Evolutionary conservation across 2,888 invertebrate species (phyloP).

Genomic region (Tachina grossa): DNA sequence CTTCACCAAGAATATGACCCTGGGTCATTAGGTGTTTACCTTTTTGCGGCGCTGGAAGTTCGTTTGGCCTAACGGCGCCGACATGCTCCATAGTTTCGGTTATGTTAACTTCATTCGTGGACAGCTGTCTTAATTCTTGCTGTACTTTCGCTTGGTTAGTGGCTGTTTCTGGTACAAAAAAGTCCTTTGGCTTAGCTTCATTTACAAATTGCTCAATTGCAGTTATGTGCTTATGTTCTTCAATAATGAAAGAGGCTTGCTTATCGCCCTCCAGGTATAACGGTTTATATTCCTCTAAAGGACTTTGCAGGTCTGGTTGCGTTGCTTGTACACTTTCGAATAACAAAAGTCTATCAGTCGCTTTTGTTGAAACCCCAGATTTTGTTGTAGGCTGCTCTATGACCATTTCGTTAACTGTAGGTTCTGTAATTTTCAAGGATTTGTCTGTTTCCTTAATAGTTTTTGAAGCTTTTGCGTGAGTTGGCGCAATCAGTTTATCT

Average conservation of each 20-base stretch:
- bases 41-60: conserved; percentile 83
- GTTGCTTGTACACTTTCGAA: conserved; percentile 85
- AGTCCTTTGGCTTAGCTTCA: conserved; percentile 69
- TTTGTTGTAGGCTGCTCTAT: conserved; percentile 55
- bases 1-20: conserved; percentile 84
- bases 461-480: conserved; percentile 78
- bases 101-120: conserved; percentile 53
- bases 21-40: conserved; percentile 86
- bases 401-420: conserved; percentile 73
- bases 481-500: conserved; percentile 79
- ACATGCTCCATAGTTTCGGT: conserved; percentile 58
- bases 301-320: conserved; percentile 86
- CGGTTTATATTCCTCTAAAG: conserved; percentile 84
- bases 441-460: conserved; percentile 79
- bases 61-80: conserved; percentile 54
- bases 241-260: conserved; percentile 85
- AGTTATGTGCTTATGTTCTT: conserved; percentile 85
- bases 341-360: conserved; percentile 83
- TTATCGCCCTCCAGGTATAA: conserved; percentile 81
- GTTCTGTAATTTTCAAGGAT: conserved; percentile 76
- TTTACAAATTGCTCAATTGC: conserved; percentile 83
- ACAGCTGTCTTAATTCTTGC: conserved; percentile 27
- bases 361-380: conserved; percentile 68
- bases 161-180: neutral
- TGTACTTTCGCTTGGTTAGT: conserved; percentile 28